These are phyloP conservation scores for Cistogaster globosa DNA, from an alignment of 2,888 invertebrate genomes.

Conservation along the genomic window DNA sequence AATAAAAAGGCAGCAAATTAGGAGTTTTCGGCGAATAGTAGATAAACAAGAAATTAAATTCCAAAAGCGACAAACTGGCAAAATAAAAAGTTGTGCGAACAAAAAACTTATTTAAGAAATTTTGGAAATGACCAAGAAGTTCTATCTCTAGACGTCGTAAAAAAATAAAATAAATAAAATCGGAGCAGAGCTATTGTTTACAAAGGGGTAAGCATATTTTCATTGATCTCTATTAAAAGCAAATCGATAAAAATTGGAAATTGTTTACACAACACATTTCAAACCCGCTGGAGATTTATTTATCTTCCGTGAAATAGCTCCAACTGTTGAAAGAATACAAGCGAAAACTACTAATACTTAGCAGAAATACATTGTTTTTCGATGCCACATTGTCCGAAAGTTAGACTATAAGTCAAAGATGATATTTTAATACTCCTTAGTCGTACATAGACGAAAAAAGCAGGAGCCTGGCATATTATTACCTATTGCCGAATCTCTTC, in stretches of 20 bases:
- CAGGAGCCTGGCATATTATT: conserved; percentile 2
- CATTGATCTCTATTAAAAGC: conserved; percentile 33
- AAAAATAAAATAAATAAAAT: conserved; percentile 18
- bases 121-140: conserved; percentile 21
- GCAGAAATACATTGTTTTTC: conserved; percentile 26
- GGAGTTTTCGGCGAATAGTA: not conserved
- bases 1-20: not conserved
- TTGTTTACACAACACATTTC: conserved; percentile 7
- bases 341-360: conserved; percentile 23
- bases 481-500: conserved; percentile 25
- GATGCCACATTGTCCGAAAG: conserved; percentile 31
- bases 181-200: not conserved
- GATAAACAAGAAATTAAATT: not conserved
- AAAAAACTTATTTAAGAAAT: not conserved
- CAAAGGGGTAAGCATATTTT: not conserved
- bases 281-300: conserved; percentile 13
- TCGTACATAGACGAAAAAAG: not conserved
- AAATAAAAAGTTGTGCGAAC: not conserved
- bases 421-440: conserved; percentile 22
- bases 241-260: conserved; percentile 12
- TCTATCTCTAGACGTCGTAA: not conserved
- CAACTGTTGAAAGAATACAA: not conserved
- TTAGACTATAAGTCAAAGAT: conserved; percentile 1
- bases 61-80: not conserved
- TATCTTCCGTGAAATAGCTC: conserved; percentile 2